Evolutionary conservation across 2,113 vertebrate genomes (phyloP).

Genomic region (Mustela nigripes): DNA sequence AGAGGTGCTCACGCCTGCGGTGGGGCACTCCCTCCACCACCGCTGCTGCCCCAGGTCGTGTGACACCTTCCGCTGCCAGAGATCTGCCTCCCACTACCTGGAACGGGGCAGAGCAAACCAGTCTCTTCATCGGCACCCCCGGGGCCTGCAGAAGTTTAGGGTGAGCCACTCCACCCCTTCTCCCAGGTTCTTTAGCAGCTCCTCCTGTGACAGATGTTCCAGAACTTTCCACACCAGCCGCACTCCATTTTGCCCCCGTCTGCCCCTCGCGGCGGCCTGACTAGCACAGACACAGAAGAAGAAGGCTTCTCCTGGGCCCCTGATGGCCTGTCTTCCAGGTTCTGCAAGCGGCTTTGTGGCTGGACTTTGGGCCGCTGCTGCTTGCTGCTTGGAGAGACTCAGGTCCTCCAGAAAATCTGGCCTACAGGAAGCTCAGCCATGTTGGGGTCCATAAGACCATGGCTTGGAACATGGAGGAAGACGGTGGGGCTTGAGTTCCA

Average conservation of each 20-base stretch:
- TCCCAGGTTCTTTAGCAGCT: background rate
- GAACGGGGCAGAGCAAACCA: background rate
- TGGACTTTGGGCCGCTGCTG: background rate
- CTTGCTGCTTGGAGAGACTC: background rate
- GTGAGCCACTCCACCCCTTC: background rate
- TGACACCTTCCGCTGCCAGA: background rate
- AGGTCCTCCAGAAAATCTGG: background rate
- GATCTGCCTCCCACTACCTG: accelerated
- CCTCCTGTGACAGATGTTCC: background rate
- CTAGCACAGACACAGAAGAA: background rate
- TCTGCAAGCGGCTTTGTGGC: accelerated
- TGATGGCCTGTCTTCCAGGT: accelerated
- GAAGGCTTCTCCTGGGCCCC: background rate
- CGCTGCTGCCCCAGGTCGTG: background rate
- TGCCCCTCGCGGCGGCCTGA: background rate
- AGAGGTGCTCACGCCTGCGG: too few species aligned
- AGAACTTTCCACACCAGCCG: background rate
- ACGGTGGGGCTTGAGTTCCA: background rate
- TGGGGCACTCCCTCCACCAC: background rate
- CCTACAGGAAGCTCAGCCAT: background rate
- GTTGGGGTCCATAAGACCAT: accelerated
- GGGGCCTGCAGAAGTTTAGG: background rate
- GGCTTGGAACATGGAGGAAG: accelerated
- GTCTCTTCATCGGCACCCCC: background rate
- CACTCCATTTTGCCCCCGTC: background rate